phyloP scores from a whole-genome alignment of 2,113 vertebrate genomes.

The Clupea harengus region DNA sequence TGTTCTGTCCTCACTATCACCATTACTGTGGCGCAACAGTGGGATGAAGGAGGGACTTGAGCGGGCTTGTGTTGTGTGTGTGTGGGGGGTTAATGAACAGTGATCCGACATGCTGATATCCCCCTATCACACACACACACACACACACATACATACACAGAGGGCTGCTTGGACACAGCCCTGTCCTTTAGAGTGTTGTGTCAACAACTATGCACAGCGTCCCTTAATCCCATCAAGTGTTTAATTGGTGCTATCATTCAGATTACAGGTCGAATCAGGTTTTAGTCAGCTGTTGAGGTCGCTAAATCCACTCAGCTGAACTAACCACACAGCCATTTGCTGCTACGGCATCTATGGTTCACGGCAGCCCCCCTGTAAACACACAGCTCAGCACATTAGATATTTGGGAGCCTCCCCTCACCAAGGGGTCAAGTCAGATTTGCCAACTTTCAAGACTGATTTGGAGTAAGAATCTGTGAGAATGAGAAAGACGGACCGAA shows the following conservation, averaged over 20 bases:
- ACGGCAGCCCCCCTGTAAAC: not conserved
- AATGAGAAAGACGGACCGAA: no score
- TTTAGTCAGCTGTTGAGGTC: constrained; percentile 6
- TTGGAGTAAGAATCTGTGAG: no score
- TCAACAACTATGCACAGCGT: not conserved
- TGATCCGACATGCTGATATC: no score
- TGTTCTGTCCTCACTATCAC: not conserved
- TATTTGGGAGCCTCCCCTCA: not conserved
- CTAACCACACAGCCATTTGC: not conserved
- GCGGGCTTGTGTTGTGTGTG: not conserved
- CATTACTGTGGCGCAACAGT: not conserved
- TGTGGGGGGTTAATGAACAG: no score
- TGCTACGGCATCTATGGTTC: not conserved
- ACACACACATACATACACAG: not conserved
- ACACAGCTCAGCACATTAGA: not conserved
- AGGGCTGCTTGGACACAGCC: not conserved
- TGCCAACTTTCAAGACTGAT: no score
- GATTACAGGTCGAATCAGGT: constrained; percentile 14
- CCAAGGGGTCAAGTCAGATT: not conserved
- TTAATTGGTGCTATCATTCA: constrained; percentile 28
- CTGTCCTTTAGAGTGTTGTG: not conserved
- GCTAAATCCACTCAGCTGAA: constrained; percentile 19
- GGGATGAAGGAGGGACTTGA: not conserved
- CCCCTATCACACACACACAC: not conserved
- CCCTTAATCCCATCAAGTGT: constrained; percentile 2